A percentile compares a stretch with the other conserved stretches of the same genome.
Conservation (phyloP, 2,113 vertebrate species). For the Myiopsitta monachus region DNA sequence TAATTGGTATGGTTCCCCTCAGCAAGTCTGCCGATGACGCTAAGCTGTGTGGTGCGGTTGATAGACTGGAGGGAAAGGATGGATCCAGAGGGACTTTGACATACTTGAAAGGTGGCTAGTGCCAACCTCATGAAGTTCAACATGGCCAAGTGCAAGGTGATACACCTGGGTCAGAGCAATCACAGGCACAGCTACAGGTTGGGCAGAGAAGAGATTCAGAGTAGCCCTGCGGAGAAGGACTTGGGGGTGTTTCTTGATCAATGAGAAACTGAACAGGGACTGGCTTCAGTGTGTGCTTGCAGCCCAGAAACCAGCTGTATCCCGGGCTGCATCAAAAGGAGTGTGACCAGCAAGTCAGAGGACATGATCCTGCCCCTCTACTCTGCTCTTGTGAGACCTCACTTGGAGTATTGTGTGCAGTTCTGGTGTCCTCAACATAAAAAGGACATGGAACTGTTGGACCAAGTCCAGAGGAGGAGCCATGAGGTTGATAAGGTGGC, state of each 20-base stretch:
- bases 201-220: background rate
- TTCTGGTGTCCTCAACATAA: background rate
- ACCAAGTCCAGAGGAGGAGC: too few species aligned
- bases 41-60: background rate
- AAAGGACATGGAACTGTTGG: too few species aligned
- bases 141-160: background rate
- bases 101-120: background rate
- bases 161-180: background rate
- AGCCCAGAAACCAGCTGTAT: background rate
- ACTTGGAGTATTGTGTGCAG: background rate
- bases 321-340: background rate
- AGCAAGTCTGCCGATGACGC: background rate
- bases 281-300: background rate
- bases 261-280: background rate
- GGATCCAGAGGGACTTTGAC: background rate
- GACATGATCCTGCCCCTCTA: background rate
- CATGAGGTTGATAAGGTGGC: too few species aligned
- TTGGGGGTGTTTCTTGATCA: background rate
- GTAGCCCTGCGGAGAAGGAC: background rate
- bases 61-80: background rate
- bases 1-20: background rate
- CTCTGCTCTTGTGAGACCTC: background rate
- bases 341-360: background rate
- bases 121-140: background rate
- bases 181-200: background rate